phyloP scores from a whole-genome alignment of 2,888 invertebrate species.

The Melangyna quadrimaculata region DNA sequence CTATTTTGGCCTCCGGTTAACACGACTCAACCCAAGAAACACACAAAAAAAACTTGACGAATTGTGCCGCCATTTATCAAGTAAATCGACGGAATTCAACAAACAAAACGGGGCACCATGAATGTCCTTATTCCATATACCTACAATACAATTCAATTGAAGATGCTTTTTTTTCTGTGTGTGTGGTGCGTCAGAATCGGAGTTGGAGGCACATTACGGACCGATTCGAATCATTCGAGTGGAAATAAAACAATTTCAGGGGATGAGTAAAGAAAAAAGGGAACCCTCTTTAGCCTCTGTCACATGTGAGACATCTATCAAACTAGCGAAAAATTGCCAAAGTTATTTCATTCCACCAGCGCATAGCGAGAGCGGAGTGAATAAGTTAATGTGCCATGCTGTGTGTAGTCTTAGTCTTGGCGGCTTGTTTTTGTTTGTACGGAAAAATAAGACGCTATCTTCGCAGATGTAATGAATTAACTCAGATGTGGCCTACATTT shows the following conservation, averaged over 20 bases:
- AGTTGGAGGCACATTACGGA: conserved; percentile 11
- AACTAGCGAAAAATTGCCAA: conserved; percentile 71
- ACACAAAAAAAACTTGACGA: conserved; percentile 73
- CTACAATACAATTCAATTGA: conserved; percentile 59
- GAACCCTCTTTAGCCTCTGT: conserved; percentile 65
- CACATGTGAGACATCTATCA: conserved; percentile 72
- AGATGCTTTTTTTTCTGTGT: background rate
- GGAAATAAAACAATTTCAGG: conserved; percentile 67
- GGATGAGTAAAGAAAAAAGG: background rate
- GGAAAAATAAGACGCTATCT: conserved; percentile 34
- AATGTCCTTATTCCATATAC: conserved; percentile 24
- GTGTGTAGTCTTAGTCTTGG: background rate
- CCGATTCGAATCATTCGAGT: conserved; percentile 59
- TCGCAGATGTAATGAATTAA: conserved; percentile 56
- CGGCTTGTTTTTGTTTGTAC: background rate
- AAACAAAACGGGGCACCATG: conserved; percentile 61
- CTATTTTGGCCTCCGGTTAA: conserved; percentile 47
- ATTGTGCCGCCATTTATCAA: conserved; percentile 75
- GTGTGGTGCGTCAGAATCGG: background rate
- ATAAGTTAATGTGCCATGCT: conserved; percentile 71
- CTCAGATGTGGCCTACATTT: conserved; percentile 72
- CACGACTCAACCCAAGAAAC: conserved; percentile 53
- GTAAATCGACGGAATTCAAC: conserved; percentile 72
- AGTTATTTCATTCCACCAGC: conserved; percentile 59
- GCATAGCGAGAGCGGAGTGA: conserved; percentile 38